Percentiles rank a stretch among this genome's conserved stretches.
phyloP scores from a whole-genome alignment of 64 coral and sea anemone species.

The Exaiptasia diaphana region DNA sequence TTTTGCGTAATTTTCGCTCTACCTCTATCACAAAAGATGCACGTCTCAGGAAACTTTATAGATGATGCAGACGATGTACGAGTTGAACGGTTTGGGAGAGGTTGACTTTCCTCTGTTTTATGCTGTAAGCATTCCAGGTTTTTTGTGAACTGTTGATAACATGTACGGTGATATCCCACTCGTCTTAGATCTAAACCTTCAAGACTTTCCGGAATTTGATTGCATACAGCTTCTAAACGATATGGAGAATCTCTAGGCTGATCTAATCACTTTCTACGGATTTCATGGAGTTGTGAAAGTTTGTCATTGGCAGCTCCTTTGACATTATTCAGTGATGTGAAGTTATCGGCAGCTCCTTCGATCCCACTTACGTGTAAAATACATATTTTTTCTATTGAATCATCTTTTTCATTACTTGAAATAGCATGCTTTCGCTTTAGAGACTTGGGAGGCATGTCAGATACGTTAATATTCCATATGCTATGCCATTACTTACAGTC shows the following conservation, averaged over 20 bases:
- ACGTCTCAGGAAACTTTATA: neutral
- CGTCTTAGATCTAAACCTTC: neutral
- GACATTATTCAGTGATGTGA: neutral
- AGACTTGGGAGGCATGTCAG: neutral
- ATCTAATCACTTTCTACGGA: neutral
- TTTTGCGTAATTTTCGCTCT: neutral
- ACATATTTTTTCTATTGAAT: neutral
- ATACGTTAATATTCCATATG: neutral
- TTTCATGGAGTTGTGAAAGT: neutral
- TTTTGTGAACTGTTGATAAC: constrained; percentile 10
- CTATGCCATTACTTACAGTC: neutral
- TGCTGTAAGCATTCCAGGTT: neutral
- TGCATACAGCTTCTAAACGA: neutral
- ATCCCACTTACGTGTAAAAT: neutral
- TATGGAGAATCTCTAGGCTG: neutral
- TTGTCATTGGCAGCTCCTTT: constrained; percentile 18
- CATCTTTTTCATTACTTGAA: neutral
- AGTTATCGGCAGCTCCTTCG: neutral
- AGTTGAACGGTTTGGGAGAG: neutral
- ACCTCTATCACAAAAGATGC: neutral
- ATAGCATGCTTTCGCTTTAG: neutral
- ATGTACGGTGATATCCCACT: constrained; percentile 3
- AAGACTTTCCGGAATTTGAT: neutral
- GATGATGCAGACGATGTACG: neutral
- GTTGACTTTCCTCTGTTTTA: neutral